Evolutionary conservation across 2,113 vertebrate species (phyloP).

Genomic region (Cyprinodon variegatus): DNA sequence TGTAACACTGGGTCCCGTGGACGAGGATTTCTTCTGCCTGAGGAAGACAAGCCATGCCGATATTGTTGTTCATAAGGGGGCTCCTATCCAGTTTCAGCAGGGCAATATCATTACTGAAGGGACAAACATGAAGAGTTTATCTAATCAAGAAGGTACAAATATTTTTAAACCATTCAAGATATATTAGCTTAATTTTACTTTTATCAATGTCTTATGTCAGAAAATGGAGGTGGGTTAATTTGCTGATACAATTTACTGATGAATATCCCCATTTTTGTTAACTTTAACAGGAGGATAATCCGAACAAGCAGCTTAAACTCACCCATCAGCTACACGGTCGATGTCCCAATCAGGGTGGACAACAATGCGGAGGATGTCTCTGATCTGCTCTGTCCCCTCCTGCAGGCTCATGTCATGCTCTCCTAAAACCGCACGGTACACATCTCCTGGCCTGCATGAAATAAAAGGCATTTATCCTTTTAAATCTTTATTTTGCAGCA

Average conservation of each 20-base stretch:
- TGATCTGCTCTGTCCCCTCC: constrained; percentile 73
- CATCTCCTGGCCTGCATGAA: constrained; percentile 62
- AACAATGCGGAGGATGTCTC: constrained; percentile 68
- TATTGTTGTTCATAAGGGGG: constrained; percentile 63
- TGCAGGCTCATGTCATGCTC: constrained; percentile 66
- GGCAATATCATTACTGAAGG: constrained; percentile 73
- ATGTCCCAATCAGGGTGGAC: constrained; percentile 77
- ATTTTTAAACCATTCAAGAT: background rate
- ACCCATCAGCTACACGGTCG: constrained; percentile 68
- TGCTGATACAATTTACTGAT: background rate
- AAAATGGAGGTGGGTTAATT: background rate
- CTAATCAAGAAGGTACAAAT: background rate
- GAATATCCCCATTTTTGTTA: background rate
- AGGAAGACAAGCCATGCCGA: constrained; percentile 71
- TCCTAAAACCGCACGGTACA: constrained; percentile 70
- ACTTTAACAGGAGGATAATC: background rate
- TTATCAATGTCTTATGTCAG: background rate
- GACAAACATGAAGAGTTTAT: background rate
- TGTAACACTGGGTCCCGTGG: constrained; percentile 63
- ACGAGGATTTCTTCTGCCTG: constrained; percentile 57
- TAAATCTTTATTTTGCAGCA: background rate
- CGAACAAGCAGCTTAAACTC: constrained; percentile 13
- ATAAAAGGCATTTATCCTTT: background rate
- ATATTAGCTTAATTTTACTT: background rate
- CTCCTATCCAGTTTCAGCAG: constrained; percentile 77